A percentile compares a stretch with the other conserved stretches of the same genome.
Conservation (phyloP, 2,113 vertebrate genomes). For the Bos javanicus region DNA sequence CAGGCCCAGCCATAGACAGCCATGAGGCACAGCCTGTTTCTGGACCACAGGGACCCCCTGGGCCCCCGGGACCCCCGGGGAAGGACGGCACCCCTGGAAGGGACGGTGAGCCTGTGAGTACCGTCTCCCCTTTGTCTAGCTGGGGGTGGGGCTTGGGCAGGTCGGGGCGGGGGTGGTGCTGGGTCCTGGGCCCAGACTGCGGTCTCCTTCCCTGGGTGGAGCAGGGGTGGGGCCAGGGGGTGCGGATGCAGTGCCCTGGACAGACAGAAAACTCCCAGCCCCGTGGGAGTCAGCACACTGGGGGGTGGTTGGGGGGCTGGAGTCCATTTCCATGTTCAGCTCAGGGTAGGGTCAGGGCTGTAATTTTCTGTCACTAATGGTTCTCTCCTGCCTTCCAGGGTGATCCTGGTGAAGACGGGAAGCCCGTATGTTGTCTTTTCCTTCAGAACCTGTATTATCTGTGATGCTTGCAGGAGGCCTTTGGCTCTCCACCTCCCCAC, state of each 20-base stretch:
- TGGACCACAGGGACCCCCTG: constrained; percentile 83
- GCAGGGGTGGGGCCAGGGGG: too few species aligned
- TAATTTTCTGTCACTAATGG: background rate
- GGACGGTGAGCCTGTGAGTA: constrained; percentile 90
- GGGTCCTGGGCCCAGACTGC: rapidly evolving
- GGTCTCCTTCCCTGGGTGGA: rapidly evolving
- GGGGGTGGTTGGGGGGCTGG: rapidly evolving
- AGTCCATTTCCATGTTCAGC: rapidly evolving
- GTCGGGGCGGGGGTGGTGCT: rapidly evolving
- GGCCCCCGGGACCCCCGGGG: constrained; percentile 82
- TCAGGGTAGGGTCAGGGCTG: rapidly evolving
- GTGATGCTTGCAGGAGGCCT: rapidly evolving
- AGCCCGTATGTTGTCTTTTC: constrained; percentile 83
- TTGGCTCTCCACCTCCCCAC: rapidly evolving
- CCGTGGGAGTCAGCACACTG: background rate
- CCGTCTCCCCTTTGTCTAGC: rapidly evolving
- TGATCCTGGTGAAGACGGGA: constrained; percentile 94
- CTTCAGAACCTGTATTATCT: rapidly evolving
- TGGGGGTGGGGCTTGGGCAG: background rate
- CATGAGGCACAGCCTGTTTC: constrained; percentile 73
- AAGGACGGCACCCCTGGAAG: constrained; percentile 82
- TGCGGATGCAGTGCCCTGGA: rapidly evolving
- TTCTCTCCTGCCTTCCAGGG: constrained; percentile 82
- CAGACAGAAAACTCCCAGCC: background rate
- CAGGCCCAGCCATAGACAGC: constrained; percentile 35